A percentile compares a stretch with the other conserved stretches of the same genome.
phyloP scores from a whole-genome alignment of 2,113 vertebrate genomes.

The Menidia beryllina region DNA sequence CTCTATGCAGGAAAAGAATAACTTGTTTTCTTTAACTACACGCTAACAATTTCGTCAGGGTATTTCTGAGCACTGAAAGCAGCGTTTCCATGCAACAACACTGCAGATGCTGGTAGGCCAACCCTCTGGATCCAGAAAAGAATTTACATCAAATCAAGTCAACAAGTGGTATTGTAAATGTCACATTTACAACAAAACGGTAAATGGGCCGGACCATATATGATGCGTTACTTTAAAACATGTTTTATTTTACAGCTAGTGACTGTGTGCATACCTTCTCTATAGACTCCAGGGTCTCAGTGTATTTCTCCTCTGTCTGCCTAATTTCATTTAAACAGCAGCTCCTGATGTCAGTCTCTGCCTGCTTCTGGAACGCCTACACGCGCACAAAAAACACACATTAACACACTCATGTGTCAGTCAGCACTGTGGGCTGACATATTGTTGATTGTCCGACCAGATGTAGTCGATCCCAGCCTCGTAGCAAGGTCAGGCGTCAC shows the following conservation, averaged over 20 bases:
- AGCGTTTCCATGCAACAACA: slow-evolving; percentile 1
- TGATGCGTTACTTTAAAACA: too few relatives aligned
- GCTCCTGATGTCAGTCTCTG: slow-evolving; percentile 92
- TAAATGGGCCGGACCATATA: too few relatives aligned
- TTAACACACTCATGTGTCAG: slow-evolving; percentile 26
- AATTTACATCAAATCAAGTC: too few relatives aligned
- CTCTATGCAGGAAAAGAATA: too few relatives aligned
- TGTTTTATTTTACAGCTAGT: too few relatives aligned
- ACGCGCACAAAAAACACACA: slow-evolving; percentile 28
- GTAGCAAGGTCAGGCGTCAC: slow-evolving; percentile 21
- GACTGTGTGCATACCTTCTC: slow-evolving; percentile 83
- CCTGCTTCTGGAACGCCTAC: slow-evolving; percentile 87
- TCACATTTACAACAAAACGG: too few relatives aligned
- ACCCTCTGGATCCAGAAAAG: too few relatives aligned
- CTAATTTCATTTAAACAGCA: slow-evolving; percentile 96
- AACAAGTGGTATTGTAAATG: too few relatives aligned
- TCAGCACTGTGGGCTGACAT: slow-evolving; percentile 30
- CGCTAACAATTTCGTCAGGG: neutral
- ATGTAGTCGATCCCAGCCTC: slow-evolving; percentile 11
- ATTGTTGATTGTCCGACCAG: slow-evolving; percentile 35
- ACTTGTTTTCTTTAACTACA: slow-evolving; percentile 1
- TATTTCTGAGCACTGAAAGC: slow-evolving; percentile 1
- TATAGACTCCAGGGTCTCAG: slow-evolving; percentile 96
- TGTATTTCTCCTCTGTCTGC: slow-evolving; percentile 98
- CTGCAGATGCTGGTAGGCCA: too few relatives aligned